These are phyloP conservation scores for Drosophila koepferae DNA, from an alignment of 2,888 invertebrate genomes.

Conservation along the genomic window DNA sequence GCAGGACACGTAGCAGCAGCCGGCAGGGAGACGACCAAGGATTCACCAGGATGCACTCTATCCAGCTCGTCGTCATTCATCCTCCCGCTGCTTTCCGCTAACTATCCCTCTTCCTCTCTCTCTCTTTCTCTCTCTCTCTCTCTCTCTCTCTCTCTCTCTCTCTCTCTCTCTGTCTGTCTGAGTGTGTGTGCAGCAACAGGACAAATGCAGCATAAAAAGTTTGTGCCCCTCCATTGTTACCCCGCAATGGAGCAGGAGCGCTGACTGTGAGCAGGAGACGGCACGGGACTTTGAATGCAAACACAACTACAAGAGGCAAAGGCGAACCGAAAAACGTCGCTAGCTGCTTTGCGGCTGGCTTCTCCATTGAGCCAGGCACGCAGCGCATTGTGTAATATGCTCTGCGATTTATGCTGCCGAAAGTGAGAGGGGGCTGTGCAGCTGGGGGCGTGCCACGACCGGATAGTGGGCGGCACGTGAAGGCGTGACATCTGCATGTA, in stretches of 20 bases:
- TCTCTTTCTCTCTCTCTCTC: background rate
- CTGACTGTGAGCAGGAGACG: background rate
- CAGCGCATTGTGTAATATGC: slow-evolving; percentile 79
- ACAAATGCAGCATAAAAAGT: slow-evolving; percentile 77
- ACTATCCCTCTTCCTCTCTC: slow-evolving; percentile 7
- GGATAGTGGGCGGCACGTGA: slow-evolving; percentile 37
- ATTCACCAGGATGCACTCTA: slow-evolving; percentile 68
- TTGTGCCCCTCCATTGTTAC: slow-evolving; percentile 32
- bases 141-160: no score
- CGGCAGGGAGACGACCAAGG: slow-evolving; percentile 31
- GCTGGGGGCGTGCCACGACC: slow-evolving; percentile 5
- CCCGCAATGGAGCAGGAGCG: slow-evolving; percentile 7
- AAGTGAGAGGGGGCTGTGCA: slow-evolving; percentile 18
- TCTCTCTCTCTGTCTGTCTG: no score
- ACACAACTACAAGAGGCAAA: slow-evolving; percentile 44
- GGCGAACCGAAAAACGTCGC: slow-evolving; percentile 38
- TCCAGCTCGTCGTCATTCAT: slow-evolving; percentile 24
- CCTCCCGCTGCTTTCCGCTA: background rate
- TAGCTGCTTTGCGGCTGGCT: slow-evolving; percentile 36
- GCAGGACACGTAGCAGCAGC: slow-evolving; percentile 69
- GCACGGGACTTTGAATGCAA: slow-evolving; percentile 39
- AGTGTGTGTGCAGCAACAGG: slow-evolving; percentile 68
- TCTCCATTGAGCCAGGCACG: slow-evolving; percentile 66
- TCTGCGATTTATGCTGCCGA: slow-evolving; percentile 77
- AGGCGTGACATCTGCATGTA: slow-evolving; percentile 68